Percentiles rank a stretch among this genome's conserved stretches.
phyloP scores from a whole-genome alignment of 2,797 vertebrate species.

The Astyanax mexicanus region DNA sequence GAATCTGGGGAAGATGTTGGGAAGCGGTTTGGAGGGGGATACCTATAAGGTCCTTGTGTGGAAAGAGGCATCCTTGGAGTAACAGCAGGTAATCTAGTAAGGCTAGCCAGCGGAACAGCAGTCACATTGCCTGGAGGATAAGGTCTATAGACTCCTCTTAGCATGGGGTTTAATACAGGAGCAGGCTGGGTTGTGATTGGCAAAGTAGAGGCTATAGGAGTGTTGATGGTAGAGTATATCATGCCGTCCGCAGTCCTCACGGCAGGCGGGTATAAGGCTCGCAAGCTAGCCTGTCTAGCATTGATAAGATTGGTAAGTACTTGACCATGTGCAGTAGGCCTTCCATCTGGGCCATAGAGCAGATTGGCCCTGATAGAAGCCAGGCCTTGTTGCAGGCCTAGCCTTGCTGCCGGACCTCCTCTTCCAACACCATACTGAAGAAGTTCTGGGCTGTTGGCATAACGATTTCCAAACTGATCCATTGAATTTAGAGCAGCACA shows the following conservation, averaged over 20 bases:
- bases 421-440: constrained; percentile 84
- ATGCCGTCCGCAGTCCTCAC: constrained; percentile 95
- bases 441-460: constrained; percentile 84
- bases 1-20: constrained; percentile 69
- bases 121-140: constrained; percentile 84
- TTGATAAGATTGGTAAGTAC: constrained; percentile 86
- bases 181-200: constrained; percentile 98
- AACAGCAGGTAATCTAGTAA: constrained; percentile 89
- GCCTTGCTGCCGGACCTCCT: constrained; percentile 74
- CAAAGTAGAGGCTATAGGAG: constrained; percentile 97
- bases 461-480: constrained; percentile 92
- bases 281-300: constrained; percentile 85
- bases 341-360: constrained; percentile 89
- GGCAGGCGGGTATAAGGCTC: constrained; percentile 90
- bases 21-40: constrained; percentile 81
- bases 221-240: constrained; percentile 99
- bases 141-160: constrained; percentile 90
- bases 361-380: constrained; percentile 85
- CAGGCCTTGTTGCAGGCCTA: constrained; percentile 85
- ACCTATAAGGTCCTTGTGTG: constrained; percentile 85
- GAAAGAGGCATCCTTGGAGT: constrained; percentile 88
- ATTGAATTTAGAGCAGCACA: constrained; percentile 96
- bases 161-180: constrained; percentile 88
- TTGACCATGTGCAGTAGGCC: constrained; percentile 80
- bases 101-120: constrained; percentile 90